Evolutionary conservation across 2,797 vertebrate species (phyloP), one percentile per base, ranked within the genome.

Genomic region (Lithobates pipiens): DNA sequence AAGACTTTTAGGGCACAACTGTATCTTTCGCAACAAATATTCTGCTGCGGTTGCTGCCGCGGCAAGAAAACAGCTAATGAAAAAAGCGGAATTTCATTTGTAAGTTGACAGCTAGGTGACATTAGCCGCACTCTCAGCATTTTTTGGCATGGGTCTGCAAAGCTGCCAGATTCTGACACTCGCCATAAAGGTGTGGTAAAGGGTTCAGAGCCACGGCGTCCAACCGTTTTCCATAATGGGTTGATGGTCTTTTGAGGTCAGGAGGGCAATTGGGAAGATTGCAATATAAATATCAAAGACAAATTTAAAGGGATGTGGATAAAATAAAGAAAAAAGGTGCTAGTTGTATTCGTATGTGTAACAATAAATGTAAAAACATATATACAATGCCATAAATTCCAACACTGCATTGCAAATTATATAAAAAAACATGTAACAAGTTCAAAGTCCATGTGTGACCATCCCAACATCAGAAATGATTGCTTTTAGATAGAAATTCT

Each of bases 1-100:
- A 81, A 81, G 69, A 29, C 50, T 72, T 23, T n/a, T 61, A 61
- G 69, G 79, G 71, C 79, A 81, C 16, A 32, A 50, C 18, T 61
- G 79, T 39, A 81, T 63, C 68, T 81, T 81, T 73, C 46, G 27
- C n/a, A 72, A 72, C 69, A 81, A 81, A 81, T 73, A 81, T 81
- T 73, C 79, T 7, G n/a, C 46, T 71, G 67, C 23, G 29, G 77
- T 79, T 68, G 36, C 77, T 70, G 65, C 77, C 16, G 44, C 34
- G 27, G 32, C 69, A 72, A 81, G 46, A 81, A 73, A 73, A 42
- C 69, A 29, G 32, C 36, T 73, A 81, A 81, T 81, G 69, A 73
- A 81, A 70, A 70, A 63, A 81, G 57, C 68, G 39, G 50, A 73
- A 72, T 81, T 69, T 81, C 79, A 73, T 80, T 80, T 71, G 32